Evolutionary conservation across 2,888 invertebrate genomes (phyloP).

Genomic region (Hesperia comma): DNA sequence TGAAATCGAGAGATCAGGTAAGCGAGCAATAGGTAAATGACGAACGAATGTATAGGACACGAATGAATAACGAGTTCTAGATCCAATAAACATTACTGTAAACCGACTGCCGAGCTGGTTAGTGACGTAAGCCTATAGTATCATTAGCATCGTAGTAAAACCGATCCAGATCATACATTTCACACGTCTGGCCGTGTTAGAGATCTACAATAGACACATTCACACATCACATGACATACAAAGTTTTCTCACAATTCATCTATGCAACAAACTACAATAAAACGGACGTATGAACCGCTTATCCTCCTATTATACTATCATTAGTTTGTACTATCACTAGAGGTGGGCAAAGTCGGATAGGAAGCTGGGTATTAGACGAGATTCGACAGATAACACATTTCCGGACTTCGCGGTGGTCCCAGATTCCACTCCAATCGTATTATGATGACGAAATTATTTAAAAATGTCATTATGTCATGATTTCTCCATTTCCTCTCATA

Average conservation of each 20-base stretch:
- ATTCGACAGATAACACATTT: constrained; percentile 55
- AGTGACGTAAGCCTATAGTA: constrained; percentile 4
- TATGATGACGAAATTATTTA: constrained; percentile 37
- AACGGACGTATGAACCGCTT: constrained; percentile 46
- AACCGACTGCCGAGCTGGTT: too few relatives aligned
- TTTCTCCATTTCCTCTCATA: constrained; percentile 25
- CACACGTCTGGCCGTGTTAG: constrained; percentile 41
- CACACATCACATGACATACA: constrained; percentile 43
- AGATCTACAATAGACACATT: constrained; percentile 42
- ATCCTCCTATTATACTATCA: constrained; percentile 65
- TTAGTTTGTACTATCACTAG: constrained; percentile 54
- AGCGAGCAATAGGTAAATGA: too few relatives aligned
- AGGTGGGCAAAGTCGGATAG: constrained; percentile 31
- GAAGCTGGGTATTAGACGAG: constrained; percentile 59
- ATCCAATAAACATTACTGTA: too few relatives aligned
- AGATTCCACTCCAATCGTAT: constrained; percentile 43
- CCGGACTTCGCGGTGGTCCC: constrained; percentile 62
- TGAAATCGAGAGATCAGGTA: too few relatives aligned
- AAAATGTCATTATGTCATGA: constrained; percentile 36
- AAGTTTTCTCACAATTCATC: constrained; percentile 67
- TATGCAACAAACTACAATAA: constrained; percentile 55
- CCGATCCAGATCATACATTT: constrained; percentile 44
- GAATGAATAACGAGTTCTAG: too few relatives aligned
- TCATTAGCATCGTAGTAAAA: constrained; percentile 20
- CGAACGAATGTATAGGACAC: too few relatives aligned